Conservation (phyloP, 2,888 invertebrate species). For the Clusia tigrina region DNA sequence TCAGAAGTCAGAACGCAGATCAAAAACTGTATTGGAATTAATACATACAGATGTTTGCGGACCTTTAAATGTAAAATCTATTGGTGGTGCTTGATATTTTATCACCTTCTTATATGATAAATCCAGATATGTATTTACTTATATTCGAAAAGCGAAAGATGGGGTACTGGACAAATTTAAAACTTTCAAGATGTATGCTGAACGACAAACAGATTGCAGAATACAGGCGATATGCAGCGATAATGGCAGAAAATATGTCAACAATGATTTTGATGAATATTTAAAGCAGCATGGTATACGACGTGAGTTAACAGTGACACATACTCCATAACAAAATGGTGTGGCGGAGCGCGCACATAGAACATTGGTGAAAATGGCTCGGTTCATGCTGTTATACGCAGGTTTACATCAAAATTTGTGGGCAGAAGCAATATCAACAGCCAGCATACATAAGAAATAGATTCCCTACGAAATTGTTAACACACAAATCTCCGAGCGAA, state of each 20-base stretch:
- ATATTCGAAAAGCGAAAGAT: conserved; percentile 27
- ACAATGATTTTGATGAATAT: conserved; percentile 24
- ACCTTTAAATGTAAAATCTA: conserved; percentile 20
- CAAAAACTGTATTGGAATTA: conserved; percentile 3
- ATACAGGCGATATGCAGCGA: conserved; percentile 28
- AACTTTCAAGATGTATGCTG: conserved; percentile 24
- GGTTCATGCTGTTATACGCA: conserved; percentile 27
- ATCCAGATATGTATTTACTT: conserved; percentile 24
- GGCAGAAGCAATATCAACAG: no score
- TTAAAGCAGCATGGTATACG: conserved; percentile 24
- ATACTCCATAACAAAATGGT: conserved; percentile 32
- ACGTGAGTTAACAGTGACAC: conserved; percentile 25
- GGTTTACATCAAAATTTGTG: conserved; percentile 20
- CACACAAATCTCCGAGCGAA: conserved; percentile 27
- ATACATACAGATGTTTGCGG: conserved; percentile 14
- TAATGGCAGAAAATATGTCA: conserved; percentile 28
- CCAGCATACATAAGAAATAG: conserved; percentile 31
- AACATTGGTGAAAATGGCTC: conserved; percentile 27
- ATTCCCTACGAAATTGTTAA: neutral
- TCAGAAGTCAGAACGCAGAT: conserved; percentile 5
- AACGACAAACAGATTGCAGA: conserved; percentile 24
- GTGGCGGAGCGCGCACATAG: conserved; percentile 26
- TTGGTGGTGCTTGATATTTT: conserved; percentile 27
- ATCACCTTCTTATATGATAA: conserved; percentile 31
- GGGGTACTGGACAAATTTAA: conserved; percentile 25